These are phyloP conservation scores for Cartodere bifasciata DNA, from an alignment of 2,888 invertebrate species.

Conservation along the genomic window DNA sequence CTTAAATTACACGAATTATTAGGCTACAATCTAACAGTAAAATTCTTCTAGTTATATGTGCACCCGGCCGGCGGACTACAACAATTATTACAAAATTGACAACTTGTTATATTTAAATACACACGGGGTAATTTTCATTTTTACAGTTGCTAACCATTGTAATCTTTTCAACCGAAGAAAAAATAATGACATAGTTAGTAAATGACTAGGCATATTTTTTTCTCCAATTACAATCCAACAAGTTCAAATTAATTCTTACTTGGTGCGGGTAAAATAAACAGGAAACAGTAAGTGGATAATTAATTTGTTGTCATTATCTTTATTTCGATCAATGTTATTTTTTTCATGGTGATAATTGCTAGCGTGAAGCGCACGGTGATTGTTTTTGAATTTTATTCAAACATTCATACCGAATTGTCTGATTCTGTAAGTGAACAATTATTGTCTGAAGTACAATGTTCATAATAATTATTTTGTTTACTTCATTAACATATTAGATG, in stretches of 20 bases:
- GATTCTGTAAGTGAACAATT: too few relatives aligned
- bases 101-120: constrained; percentile 6
- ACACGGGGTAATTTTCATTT: constrained; percentile 8
- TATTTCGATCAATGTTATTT: too few relatives aligned
- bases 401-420: too few relatives aligned
- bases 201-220: constrained; percentile 13
- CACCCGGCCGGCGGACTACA: too few relatives aligned
- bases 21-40: too few relatives aligned
- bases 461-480: too few relatives aligned
- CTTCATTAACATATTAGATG: too few relatives aligned
- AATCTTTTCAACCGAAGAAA: constrained; percentile 2
- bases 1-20: too few relatives aligned
- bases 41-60: too few relatives aligned
- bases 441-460: too few relatives aligned
- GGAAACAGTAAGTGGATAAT: constrained; percentile 25
- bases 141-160: constrained; percentile 1
- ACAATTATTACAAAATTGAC: too few relatives aligned
- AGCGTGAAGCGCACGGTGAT: constrained; percentile 9
- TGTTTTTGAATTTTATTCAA: too few relatives aligned
- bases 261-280: constrained; percentile 22
- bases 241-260: constrained; percentile 11
- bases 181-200: constrained; percentile 11
- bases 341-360: constrained; percentile 8
- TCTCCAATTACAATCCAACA: constrained; percentile 8
- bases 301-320: constrained; percentile 18